A percentile compares a stretch with the other conserved stretches of the same genome.
Conservation (phyloP, 2,797 vertebrate genomes). For the Ctenochaetus hawaiiensis region DNA sequence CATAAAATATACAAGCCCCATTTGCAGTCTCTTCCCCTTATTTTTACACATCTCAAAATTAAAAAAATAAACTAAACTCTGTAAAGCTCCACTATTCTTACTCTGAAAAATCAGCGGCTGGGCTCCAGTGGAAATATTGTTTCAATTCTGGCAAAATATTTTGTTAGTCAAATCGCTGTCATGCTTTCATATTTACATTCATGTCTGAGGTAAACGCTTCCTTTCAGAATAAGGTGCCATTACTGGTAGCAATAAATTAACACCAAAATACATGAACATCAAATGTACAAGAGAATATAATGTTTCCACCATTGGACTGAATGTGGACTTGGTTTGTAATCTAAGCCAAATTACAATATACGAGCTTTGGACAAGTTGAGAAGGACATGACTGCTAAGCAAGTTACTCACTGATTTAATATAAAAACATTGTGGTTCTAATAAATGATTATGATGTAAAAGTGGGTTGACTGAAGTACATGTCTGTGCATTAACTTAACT, state of each 20-base stretch:
- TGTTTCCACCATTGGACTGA: background rate
- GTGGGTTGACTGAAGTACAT: background rate
- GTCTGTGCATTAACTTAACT: background rate
- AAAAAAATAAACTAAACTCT: constrained; percentile 26
- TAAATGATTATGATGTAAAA: background rate
- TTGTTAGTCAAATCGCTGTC: constrained; percentile 58
- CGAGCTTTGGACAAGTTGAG: background rate
- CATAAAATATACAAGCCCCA: constrained; percentile 19
- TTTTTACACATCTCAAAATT: constrained; percentile 17
- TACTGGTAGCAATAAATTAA: constrained; percentile 31
- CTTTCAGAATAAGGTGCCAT: constrained; percentile 48
- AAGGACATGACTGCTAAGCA: background rate
- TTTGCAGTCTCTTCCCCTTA: constrained; percentile 3
- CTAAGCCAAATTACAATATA: background rate
- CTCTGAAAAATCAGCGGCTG: constrained; percentile 9
- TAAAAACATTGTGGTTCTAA: background rate
- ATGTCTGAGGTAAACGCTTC: constrained; percentile 38
- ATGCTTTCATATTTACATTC: constrained; percentile 27
- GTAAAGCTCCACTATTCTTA: constrained; percentile 61
- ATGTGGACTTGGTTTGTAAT: constrained; percentile 9
- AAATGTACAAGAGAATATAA: constrained; percentile 13
- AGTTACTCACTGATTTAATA: background rate
- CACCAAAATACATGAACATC: constrained; percentile 17
- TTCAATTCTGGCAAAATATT: constrained; percentile 33
- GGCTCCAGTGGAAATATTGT: constrained; percentile 1